A percentile compares a stretch with the other conserved stretches of the same genome.
Conservation (phyloP, 1,140 invertebrate species). For the Lepeophtheirus salmonis region DNA sequence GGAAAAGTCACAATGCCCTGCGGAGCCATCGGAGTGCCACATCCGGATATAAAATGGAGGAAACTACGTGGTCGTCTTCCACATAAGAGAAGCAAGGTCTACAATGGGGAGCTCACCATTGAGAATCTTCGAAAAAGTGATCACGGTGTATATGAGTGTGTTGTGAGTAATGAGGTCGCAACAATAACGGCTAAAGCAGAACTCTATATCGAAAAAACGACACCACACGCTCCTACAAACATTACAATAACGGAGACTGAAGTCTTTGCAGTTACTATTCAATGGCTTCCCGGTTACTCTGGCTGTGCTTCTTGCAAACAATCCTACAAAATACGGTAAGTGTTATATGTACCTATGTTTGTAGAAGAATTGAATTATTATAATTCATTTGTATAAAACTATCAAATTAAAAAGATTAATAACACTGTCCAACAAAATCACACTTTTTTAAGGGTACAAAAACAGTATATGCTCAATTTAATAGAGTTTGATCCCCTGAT, state of each 20-base stretch:
- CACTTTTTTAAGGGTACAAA: no score
- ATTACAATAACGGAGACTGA: constrained; percentile 52
- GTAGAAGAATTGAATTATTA: no score
- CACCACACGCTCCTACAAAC: constrained; percentile 88
- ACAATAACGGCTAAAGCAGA: constrained; percentile 73
- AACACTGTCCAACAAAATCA: no score
- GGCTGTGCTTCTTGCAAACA: constrained; percentile 83
- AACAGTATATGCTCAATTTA: no score
- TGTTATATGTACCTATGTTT: no score
- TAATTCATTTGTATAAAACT: no score
- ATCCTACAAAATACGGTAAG: constrained; percentile 79
- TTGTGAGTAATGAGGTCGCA: constrained; percentile 73
- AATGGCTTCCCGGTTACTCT: constrained; percentile 83
- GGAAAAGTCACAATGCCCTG: constrained; percentile 25
- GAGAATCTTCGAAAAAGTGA: constrained; percentile 63
- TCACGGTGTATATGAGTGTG: constrained; percentile 84
- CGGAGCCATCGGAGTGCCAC: constrained; percentile 10
- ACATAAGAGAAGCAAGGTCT: background rate
- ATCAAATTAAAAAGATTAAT: no score
- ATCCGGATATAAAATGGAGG: constrained; percentile 11
- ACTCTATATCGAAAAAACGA: constrained; percentile 80
- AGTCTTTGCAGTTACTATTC: constrained; percentile 67
- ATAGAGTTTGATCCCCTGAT: no score
- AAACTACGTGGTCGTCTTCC: constrained; percentile 1
- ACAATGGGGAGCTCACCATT: constrained; percentile 66